Conservation (phyloP, 2,888 invertebrate genomes). For the Mongoloraphidia duomilia region DNA sequence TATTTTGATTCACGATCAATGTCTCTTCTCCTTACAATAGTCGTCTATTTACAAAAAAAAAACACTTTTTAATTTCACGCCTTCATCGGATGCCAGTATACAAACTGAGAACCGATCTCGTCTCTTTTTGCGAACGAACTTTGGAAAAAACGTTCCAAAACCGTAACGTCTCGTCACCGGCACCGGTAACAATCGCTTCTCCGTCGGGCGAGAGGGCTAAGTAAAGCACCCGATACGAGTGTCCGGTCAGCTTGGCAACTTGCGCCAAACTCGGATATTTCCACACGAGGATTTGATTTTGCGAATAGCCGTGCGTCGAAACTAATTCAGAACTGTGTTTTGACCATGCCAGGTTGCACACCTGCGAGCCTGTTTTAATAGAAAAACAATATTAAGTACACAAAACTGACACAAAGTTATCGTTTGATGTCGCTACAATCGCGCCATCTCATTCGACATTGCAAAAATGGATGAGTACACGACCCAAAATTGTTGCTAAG, state of each 20-base stretch:
- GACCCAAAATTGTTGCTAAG: too few species aligned
- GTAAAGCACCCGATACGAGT: constrained; percentile 90
- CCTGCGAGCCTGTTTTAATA: constrained; percentile 64
- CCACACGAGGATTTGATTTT: constrained; percentile 98
- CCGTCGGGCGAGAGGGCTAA: constrained; percentile 95
- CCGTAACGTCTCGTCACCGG: constrained; percentile 93
- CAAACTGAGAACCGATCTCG: constrained; percentile 82
- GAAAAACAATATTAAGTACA: constrained; percentile 9
- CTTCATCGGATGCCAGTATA: constrained; percentile 73
- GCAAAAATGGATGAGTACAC: too few species aligned
- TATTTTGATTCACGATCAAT: too few species aligned
- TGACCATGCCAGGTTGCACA: constrained; percentile 97
- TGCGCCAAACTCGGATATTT: constrained; percentile 95
- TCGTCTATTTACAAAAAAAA: too few species aligned
- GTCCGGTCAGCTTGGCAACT: constrained; percentile 93
- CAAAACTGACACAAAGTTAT: not conserved
- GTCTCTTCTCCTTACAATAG: too few species aligned
- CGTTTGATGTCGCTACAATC: too few species aligned
- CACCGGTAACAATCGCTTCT: constrained; percentile 96
- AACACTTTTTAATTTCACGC: too few species aligned
- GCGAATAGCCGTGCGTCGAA: constrained; percentile 96
- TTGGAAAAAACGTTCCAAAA: constrained; percentile 99
- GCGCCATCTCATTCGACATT: too few species aligned
- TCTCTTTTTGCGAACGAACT: constrained; percentile 85
- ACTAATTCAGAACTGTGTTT: constrained; percentile 96